These are phyloP conservation scores for Puffinus mauretanicus DNA, from an alignment of 2,113 vertebrate species.

Conservation along the genomic window DNA sequence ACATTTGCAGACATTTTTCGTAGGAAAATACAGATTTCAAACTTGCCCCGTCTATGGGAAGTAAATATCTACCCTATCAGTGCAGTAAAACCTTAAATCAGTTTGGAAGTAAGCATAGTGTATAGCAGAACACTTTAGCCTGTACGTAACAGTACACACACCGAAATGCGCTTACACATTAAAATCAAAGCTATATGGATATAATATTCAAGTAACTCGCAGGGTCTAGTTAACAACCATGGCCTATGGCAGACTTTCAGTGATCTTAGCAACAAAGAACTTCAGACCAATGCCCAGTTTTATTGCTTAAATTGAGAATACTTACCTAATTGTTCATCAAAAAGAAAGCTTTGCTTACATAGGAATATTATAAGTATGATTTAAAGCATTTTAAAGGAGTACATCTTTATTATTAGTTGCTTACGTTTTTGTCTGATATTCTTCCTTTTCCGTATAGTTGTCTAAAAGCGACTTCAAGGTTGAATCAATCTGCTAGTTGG, in stretches of 20 bases:
- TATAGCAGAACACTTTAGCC: neutral
- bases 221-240: neutral
- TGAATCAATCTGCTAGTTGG: neutral
- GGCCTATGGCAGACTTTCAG: neutral
- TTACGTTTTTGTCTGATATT: neutral
- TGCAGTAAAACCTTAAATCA: neutral
- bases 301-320: neutral
- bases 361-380: neutral
- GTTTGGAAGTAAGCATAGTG: neutral
- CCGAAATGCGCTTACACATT: neutral
- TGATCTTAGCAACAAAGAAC: neutral
- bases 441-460: neutral
- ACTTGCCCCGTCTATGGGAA: neutral
- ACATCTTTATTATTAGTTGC: neutral
- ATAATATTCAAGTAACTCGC: neutral
- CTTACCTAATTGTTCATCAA: neutral
- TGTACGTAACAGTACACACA: neutral
- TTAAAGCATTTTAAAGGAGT: neutral
- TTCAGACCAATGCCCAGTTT: neutral
- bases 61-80: neutral
- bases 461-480: neutral
- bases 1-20: neutral
- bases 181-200: neutral
- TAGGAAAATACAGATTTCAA: neutral
- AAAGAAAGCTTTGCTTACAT: neutral